Evolutionary conservation across 2,888 invertebrate species (phyloP).

Genomic region (Apotomis betuletana): DNA sequence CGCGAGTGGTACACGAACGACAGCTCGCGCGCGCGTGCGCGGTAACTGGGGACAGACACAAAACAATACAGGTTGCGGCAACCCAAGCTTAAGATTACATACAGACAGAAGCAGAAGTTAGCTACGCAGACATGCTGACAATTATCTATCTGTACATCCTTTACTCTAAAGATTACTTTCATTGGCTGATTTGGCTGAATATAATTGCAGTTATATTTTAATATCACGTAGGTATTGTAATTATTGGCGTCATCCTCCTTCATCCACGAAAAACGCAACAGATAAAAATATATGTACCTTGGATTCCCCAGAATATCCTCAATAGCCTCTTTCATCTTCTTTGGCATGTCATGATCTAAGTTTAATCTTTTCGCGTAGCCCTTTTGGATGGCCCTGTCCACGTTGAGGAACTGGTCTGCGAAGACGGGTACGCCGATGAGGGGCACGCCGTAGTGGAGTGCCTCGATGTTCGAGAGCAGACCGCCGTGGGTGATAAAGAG

Average conservation of each 20-base stretch:
- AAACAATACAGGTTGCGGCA: too few relatives aligned
- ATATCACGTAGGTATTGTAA: too few relatives aligned
- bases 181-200: too few relatives aligned
- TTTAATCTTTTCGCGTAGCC: conserved; percentile 58
- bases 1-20: conserved; percentile 58
- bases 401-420: conserved; percentile 64
- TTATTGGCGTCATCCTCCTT: too few relatives aligned
- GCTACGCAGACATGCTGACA: too few relatives aligned
- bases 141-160: too few relatives aligned
- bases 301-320: conserved; percentile 52
- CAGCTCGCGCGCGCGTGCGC: conserved; percentile 46
- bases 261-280: not conserved
- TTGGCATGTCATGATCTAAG: conserved; percentile 51
- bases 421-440: conserved; percentile 60
- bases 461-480: conserved; percentile 57
- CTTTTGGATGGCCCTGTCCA: conserved; percentile 56
- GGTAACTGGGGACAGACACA: conserved; percentile 46
- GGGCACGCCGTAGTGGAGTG: conserved; percentile 60
- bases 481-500: conserved; percentile 63
- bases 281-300: conserved; percentile 42
- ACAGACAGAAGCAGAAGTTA: too few relatives aligned
- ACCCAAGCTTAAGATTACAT: too few relatives aligned
- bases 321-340: conserved; percentile 56
- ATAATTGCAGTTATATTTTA: too few relatives aligned
- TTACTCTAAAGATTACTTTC: too few relatives aligned